Evolutionary conservation across 2,113 vertebrate genomes (phyloP).

Genomic region (human): DNA sequence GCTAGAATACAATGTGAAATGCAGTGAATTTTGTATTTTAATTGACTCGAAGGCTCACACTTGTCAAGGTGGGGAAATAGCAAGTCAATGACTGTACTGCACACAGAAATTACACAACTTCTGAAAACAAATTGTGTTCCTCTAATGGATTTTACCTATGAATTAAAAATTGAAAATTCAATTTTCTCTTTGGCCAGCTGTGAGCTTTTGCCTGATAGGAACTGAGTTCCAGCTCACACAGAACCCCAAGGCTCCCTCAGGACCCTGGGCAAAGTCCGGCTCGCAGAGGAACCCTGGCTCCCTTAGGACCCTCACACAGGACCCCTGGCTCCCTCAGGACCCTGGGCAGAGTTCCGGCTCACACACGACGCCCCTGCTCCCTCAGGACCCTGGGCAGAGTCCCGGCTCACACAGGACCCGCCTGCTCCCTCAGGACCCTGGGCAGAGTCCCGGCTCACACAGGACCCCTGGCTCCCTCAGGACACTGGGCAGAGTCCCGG

Average conservation of each 20-base stretch:
- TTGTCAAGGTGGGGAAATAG: background rate
- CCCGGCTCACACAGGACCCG: background rate
- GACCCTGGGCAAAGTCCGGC: background rate
- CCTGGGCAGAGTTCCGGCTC: background rate
- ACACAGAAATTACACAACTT: conserved; percentile 26
- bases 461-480: background rate
- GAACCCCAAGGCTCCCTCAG: background rate
- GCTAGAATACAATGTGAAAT: background rate
- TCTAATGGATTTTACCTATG: background rate
- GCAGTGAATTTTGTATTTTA: conserved; percentile 20
- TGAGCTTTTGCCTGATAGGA: background rate
- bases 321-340: background rate
- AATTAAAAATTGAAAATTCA: background rate
- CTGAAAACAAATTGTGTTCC: conserved; percentile 16
- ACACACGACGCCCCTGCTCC: background rate
- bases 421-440: background rate
- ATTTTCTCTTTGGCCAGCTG: background rate
- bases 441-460: background rate
- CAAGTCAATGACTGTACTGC: background rate
- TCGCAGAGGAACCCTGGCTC: background rate
- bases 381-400: background rate
- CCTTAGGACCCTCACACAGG: background rate
- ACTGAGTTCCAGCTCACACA: background rate
- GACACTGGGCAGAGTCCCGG: background rate
- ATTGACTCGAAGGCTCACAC: background rate